Percentiles rank a stretch among this genome's conserved stretches.
Evolutionary conservation across 2,113 vertebrate species (phyloP).

Genomic region (Tragelaphus imberbis): DNA sequence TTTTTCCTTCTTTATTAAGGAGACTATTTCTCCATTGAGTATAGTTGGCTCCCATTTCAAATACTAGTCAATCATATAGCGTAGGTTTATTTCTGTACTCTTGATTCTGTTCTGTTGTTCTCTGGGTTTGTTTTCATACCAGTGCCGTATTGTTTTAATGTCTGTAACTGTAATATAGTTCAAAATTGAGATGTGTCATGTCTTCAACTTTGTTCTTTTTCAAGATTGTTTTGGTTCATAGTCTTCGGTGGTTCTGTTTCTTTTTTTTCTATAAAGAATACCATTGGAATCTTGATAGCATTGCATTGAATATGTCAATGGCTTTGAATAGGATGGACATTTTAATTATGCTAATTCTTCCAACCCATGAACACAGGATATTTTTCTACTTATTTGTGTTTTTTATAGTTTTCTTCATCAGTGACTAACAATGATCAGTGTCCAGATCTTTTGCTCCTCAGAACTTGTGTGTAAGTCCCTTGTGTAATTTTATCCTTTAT

Average conservation of each 20-base stretch:
- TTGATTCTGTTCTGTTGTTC: not conserved
- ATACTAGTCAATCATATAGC: not conserved
- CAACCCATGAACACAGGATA: not conserved
- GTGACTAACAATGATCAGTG: not conserved
- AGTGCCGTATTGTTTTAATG: not conserved
- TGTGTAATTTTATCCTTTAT: not conserved
- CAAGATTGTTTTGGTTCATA: not conserved
- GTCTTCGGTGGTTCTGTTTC: not conserved
- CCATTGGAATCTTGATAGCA: not conserved
- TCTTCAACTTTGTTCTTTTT: not conserved
- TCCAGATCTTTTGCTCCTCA: not conserved
- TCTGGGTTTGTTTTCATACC: not conserved
- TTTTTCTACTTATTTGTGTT: not conserved
- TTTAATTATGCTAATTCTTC: not conserved
- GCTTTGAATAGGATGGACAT: not conserved
- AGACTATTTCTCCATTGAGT: not conserved
- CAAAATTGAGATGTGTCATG: not conserved
- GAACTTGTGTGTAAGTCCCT: not conserved
- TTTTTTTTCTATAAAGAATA: not conserved
- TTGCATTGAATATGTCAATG: not conserved
- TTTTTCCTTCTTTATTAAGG: not conserved
- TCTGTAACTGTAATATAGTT: not conserved
- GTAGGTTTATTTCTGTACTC: not conserved
- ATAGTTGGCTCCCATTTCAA: not conserved
- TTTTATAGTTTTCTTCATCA: not conserved